Base-by-base conservation (phyloP, 2,888 invertebrate genomes). In the Euclidia mi region DNA sequence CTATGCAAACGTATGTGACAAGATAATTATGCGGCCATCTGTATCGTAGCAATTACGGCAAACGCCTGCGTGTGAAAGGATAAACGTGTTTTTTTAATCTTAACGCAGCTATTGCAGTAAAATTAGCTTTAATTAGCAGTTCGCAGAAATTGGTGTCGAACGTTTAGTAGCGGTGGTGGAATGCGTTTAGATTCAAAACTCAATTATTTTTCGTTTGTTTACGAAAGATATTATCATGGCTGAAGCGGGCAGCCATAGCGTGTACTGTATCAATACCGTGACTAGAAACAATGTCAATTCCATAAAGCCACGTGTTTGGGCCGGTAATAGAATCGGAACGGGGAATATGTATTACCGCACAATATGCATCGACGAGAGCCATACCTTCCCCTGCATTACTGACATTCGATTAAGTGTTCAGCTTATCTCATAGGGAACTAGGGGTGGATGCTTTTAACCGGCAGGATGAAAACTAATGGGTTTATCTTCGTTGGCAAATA, bases 401-500 rank as follows among this genome's bases (percentile, higher is more conserved):
- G 65, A 52, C 52, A 55, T 59, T 58, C 61, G 58, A 72, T 65
- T 61, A 59, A 61, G 48, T 34, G 47, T 44, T 55, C 15, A 37
- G 40, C 38, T 53, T 51, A 47, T 43, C 47, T 45, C 41, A 12
- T 45, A 61, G 14, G n/a, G n/a, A n/a, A n/a, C n/a, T n/a, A n/a
- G n/a, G 17, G 34, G 44, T 38, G 15, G 29, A 11, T 45, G 41
- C 29, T 31, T 37, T 15, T 29, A 31, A 29, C 9, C 29, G 15
- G n/a, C 31, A n/a, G 17, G 31, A 42, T 42, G 29, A 31, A 29
- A 17, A 42, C 42, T 10, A 31, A 42, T 42, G 40, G 17, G n/a
- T 40, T 20, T 11, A 1, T 18, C 18, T n/a, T 2, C 2, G 37
- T 37, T 15, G 20, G 11, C 3, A 40, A 20, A 25, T 40, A 40